Evolutionary conservation across 1,140 invertebrate genomes (phyloP), one percentile per base, ranked within the genome.

Genomic region (Coptotermes formosanus): DNA sequence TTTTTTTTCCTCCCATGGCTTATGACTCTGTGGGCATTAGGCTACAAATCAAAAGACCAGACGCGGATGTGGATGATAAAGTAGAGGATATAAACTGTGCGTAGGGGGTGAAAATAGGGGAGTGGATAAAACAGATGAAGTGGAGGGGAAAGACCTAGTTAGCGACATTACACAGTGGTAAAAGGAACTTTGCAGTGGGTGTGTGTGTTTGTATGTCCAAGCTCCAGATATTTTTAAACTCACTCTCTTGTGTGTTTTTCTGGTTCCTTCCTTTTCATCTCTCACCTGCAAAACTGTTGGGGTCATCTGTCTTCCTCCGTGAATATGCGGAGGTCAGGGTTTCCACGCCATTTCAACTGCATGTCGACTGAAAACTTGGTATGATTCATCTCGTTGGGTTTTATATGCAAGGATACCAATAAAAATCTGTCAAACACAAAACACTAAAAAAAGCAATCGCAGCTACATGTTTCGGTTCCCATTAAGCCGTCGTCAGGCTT

Each of bases 41-140:
- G 64, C 64, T 75, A 75, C 64, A 75, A 75, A 75, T 75, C n/a
- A 75, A 75, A 75, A 30, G 64, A 30, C 64, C 64, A 75, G 25
- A 75, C 25, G n/a, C 52, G 25, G 14, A 75, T 25, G 30, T 3
- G 25, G 64, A n/a, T 30, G n/a, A 30, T 75, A 75, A 75, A 75
- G n/a, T 9, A 30, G n/a, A 30, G 64, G 64, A 30, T 7, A 75
- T 25, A 75, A 25, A 75, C 64, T 75, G 64, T 48, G 19, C 64
- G 25, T 75, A 30, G 64, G 52, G 52, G 8, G n/a, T 75, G n/a
- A 75, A 75, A 75, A 75, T n/a, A 75, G 64, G 4, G n/a, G 25
- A 75, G 19, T 55, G n/a, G n/a, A 75, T 75, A n/a, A 75, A 75
- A 75, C 64, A 9, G 64, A 69, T 75, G 64, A 75, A 75, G 64